A percentile compares a stretch with the other conserved stretches of the same genome.
phyloP scores from a whole-genome alignment of 2,113 vertebrate genomes.

The Cettia cetti region DNA sequence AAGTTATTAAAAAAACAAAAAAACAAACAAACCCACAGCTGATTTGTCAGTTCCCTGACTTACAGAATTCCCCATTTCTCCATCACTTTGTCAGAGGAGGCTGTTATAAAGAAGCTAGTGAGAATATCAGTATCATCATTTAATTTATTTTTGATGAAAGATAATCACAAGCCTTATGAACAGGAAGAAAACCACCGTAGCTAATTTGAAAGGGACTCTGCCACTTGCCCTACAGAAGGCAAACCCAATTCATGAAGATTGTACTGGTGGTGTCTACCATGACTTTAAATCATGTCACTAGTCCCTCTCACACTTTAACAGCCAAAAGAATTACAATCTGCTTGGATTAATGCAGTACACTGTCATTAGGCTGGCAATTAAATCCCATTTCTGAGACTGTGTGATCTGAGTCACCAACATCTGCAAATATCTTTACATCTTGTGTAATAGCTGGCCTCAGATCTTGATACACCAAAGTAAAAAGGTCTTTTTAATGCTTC shows the following conservation, averaged over 20 bases:
- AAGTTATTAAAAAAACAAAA: neutral
- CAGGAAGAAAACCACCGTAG: neutral
- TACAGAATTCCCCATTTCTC: neutral
- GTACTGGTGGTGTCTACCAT: neutral
- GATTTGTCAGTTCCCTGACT: neutral
- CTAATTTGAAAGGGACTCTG: neutral
- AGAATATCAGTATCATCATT: neutral
- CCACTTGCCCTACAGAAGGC: neutral
- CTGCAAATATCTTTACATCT: constrained; percentile 60
- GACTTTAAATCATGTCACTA: neutral
- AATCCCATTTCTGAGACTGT: constrained; percentile 22
- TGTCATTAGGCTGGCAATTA: constrained; percentile 26
- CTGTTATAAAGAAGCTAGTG: neutral
- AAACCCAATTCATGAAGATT: neutral
- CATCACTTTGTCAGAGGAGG: neutral
- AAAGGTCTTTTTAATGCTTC: constrained; percentile 25
- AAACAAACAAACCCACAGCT: neutral
- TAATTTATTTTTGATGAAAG: neutral
- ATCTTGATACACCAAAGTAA: neutral
- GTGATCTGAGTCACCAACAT: constrained; percentile 52
- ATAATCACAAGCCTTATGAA: neutral
- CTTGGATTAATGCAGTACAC: neutral
- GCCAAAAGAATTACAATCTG: constrained; percentile 8
- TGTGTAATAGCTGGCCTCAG: constrained; percentile 58
- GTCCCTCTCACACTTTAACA: constrained; percentile 11